Base-by-base conservation (phyloP, 1,140 invertebrate species). In the Zaprionus ghesquierei region DNA sequence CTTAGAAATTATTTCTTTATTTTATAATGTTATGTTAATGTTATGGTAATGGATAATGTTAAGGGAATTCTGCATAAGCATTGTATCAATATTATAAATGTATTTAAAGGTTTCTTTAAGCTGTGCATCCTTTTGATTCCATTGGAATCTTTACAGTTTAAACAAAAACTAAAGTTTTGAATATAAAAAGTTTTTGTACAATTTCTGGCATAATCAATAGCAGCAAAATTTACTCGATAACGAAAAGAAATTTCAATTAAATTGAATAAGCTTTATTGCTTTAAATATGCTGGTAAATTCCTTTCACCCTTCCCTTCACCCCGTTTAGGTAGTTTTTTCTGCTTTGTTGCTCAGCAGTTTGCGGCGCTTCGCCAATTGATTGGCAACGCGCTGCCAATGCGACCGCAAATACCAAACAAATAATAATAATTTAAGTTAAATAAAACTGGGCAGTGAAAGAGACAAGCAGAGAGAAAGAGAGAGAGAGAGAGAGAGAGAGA, bases 401-500 rank as follows among this genome's bases (percentile, higher is more conserved):
- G 38, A 76, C 80, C 77, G 33, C 80, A 81, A 80, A 60, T 66
- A 71, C 62, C 59, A 50, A 62, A 58, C 51, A 86, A 75, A 69
- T 63, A 85, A 73, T 51, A 74, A 72, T 70, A 66, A 81, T 81
- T 78, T n/a, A 75, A 69, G 38, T 81, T 78, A 69, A 81, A 78
- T 65, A 55, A 53, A 61, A 69, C 44, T 60, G 20, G 66, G 63
- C 6, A 62, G 41, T 20, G 15, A 18, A 6, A 41, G 38, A 55
- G 27, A 49, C 33, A 1, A 3, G 1, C 29, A 31, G 27, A 31
- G 63, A 46, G 49, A 29, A 33, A 55, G 9, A 46, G 41, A 3
- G 2, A 9, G 15, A 44, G 41, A 18, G 9, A 20, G 0, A 10
- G 18, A 41, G n/a, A 44, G 41, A 44, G 41, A 9, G 38, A 3